Base-by-base conservation (phyloP, 2,113 vertebrate species). In the Taurulus bubalis region DNA sequence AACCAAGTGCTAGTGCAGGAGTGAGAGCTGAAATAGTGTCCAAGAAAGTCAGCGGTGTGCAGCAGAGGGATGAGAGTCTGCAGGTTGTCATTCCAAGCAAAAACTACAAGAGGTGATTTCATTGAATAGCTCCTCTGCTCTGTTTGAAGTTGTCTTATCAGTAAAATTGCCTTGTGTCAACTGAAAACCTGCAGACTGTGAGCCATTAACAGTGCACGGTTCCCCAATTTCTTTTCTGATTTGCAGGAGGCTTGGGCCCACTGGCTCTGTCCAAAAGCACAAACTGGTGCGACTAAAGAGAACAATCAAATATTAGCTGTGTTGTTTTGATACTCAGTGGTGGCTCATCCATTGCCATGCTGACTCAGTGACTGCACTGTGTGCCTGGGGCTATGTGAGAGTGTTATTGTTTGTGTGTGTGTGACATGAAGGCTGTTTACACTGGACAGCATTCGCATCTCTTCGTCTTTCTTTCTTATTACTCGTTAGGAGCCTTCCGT, bases 401-500 rank as follows among this genome's bases (percentile, higher is more conserved):
- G 59, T 59, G 45, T 90, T 73, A 47, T 68, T 83, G 63, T 77
- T 40, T 66, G 66, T 68, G 78, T 68, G 78, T 60, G 82, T 78
- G 85, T 64, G 85, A 79, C 83, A 84, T 75, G 83, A 85, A 36
- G 67, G 49, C 80, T 71, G 58, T 90, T 84, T 89, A 71, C 75
- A 47, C 28, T 14, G 73, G 83, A 82, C 83, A 77, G 74, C 68
- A 20, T 64, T 66, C 0, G 18, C 75, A 81, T 84, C 84, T 36
- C 77, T 73, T 64, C 14, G 7, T 85, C 84, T 86, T 75, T 56
- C 77, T 75, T 79, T 85, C 47, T 64, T 87, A 91, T 90, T 82
- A 73, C 91, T 94, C 80, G 55, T 93, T 93, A 89, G 77, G 85
- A 80, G 84, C 87, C 87, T 71, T 86, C 78, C 76, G 79, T 88